Evolutionary conservation across 2,888 invertebrate genomes (phyloP).

Genomic region (Seira sanloemensis): DNA sequence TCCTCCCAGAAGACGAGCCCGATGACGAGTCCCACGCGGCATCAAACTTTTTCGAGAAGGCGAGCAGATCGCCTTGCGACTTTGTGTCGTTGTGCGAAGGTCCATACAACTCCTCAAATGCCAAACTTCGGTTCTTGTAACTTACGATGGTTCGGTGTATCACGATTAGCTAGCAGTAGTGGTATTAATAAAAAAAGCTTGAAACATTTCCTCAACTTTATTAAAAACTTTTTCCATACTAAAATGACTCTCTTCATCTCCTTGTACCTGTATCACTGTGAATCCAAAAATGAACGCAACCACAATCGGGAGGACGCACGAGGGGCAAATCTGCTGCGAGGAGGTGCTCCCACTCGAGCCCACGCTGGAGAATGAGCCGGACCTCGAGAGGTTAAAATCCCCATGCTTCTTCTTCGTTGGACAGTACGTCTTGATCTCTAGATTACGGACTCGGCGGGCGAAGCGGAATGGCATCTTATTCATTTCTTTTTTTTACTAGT

Average conservation of each 20-base stretch:
- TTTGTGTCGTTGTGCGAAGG: constrained; percentile 61
- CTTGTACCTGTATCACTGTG: constrained; percentile 67
- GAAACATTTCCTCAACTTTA: too few relatives aligned
- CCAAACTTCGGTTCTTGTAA: constrained; percentile 67
- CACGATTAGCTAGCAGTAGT: constrained; percentile 61
- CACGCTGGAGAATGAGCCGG: neutral
- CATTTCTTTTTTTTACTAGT: constrained; percentile 68
- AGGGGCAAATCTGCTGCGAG: constrained; percentile 57
- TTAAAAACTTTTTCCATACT: too few relatives aligned
- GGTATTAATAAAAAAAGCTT: too few relatives aligned
- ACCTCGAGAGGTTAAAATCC: constrained; percentile 9
- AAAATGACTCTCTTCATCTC: too few relatives aligned
- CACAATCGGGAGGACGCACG: constrained; percentile 68
- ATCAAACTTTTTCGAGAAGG: constrained; percentile 65
- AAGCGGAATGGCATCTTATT: constrained; percentile 68
- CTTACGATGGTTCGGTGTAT: constrained; percentile 70
- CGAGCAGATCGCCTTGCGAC: constrained; percentile 62
- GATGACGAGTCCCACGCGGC: constrained; percentile 39
- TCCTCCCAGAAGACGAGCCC: neutral
- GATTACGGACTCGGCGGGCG: constrained; percentile 61
- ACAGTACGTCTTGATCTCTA: constrained; percentile 61
- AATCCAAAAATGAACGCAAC: constrained; percentile 70
- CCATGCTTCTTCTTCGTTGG: constrained; percentile 47
- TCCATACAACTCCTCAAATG: constrained; percentile 67
- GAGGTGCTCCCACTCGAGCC: neutral